Evolutionary conservation across 2,113 vertebrate species (phyloP), one percentile per base, ranked within the genome.

Genomic region (Anser brachyrhynchus): DNA sequence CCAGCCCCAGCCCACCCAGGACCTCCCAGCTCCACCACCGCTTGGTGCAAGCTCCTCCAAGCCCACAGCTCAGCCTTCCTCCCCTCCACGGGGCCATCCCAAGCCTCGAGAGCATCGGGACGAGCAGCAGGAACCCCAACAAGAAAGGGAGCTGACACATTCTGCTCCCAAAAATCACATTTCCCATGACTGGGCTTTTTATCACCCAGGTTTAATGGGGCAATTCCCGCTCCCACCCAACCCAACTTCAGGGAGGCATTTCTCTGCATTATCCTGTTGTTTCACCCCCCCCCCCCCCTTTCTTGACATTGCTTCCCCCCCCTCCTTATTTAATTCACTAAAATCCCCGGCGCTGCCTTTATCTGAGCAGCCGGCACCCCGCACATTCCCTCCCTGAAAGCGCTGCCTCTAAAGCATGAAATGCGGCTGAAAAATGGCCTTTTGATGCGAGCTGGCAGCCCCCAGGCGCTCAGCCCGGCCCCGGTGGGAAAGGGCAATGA

Each of bases 401-500:
- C 93, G 17, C 95, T 92, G 92, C 85, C 87, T 46, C 73, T 26
- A 81, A 93, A 96, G 91, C 96, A 91, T 95, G 96, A 97, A 97
- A 97, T 94, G 93, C 2, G 81, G 54, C 93, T 95, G 94, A 92
- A 97, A 95, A 93, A 78, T 91, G 73, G 85, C 80, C 94, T 97
- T 97, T 97, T 95, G 83, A 96, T 94, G 55, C 74, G 72, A 78
- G 71, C 93, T 96, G 96, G 95, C 92, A 92, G 79, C 44, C 84
- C 87, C 58, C 37, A 10, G 90, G 74, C 26, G 1, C 74, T 58
- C 85, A 46, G 62, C 88, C 55, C n/a, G 1, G 41, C 87, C 33
- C 29, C 1, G 39, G 57, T 74, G 13, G 23, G 70, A 93, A 92
- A 84, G 84, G 66, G 29, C 70, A 93, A 84, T 95, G 54, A 97